Percentiles rank a stretch among this genome's conserved stretches.
Evolutionary conservation across 2,888 invertebrate species (phyloP).

Genomic region (Metallyticus violacea): DNA sequence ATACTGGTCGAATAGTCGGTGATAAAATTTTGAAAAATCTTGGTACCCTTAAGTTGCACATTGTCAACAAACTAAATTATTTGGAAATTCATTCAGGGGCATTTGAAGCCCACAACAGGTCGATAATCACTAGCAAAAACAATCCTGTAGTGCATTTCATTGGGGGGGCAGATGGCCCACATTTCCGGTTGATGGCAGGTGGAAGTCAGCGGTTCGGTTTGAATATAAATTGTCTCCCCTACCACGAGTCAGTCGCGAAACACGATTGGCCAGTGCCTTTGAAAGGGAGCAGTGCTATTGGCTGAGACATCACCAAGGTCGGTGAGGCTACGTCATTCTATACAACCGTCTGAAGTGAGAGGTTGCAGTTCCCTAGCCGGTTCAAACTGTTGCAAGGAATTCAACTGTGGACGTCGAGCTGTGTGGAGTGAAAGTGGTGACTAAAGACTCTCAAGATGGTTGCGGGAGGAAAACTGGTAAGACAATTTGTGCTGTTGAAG

Average conservation of each 20-base stretch:
- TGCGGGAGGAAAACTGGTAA: slow-evolving; percentile 21
- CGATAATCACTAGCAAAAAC: too few relatives aligned
- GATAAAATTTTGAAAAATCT: too few relatives aligned
- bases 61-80: too few relatives aligned
- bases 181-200: neutral
- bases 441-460: slow-evolving; percentile 4
- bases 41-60: too few relatives aligned
- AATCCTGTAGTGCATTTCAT: neutral
- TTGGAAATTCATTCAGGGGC: too few relatives aligned
- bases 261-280: neutral
- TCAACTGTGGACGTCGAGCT: neutral
- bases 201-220: neutral
- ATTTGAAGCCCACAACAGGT: too few relatives aligned
- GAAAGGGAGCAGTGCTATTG: neutral
- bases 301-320: neutral
- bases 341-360: neutral
- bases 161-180: neutral
- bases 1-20: too few relatives aligned
- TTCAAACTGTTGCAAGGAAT: neutral
- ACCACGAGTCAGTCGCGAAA: neutral
- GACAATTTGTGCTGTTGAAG: neutral
- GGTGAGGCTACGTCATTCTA: neutral
- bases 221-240: neutral
- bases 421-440: neutral
- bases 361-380: neutral